Percentiles rank a stretch among this genome's conserved stretches.
Conservation (phyloP, 2,888 invertebrate species). For the Prenolepis imparis region DNA sequence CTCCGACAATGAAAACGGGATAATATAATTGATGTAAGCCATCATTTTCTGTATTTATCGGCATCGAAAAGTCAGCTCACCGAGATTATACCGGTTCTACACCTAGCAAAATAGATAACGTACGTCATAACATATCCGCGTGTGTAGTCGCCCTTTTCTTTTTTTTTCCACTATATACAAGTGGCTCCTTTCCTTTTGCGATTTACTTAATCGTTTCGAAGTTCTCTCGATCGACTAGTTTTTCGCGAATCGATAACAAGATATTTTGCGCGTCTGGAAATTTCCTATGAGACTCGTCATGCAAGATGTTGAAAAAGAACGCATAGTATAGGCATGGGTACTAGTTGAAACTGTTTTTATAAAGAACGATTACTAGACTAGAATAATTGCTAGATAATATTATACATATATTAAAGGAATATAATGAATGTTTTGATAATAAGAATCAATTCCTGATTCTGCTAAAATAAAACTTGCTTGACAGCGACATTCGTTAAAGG, state of each 20-base stretch:
- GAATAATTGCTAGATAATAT: too few species aligned
- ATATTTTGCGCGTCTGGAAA: slow-evolving; percentile 74
- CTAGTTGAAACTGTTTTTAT: slow-evolving; percentile 15
- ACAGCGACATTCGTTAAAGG: neutral
- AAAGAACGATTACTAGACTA: neutral
- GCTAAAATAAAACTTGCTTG: neutral
- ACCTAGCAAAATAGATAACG: slow-evolving; percentile 31
- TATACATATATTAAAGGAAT: neutral
- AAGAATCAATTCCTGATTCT: neutral
- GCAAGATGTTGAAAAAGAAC: slow-evolving; percentile 20
- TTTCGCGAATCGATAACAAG: slow-evolving; percentile 67
- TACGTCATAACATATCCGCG: slow-evolving; percentile 34
- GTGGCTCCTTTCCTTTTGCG: slow-evolving; percentile 72
- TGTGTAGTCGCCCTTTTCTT: slow-evolving; percentile 56
- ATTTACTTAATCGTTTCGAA: slow-evolving; percentile 72
- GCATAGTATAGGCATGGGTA: neutral
- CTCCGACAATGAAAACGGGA: slow-evolving; percentile 7
- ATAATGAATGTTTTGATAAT: neutral
- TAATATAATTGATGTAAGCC: slow-evolving; percentile 29
- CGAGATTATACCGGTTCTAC: slow-evolving; percentile 46
- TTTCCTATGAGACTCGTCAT: slow-evolving; percentile 73
- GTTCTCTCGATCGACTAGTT: slow-evolving; percentile 79
- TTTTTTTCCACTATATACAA: slow-evolving; percentile 54
- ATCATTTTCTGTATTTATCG: slow-evolving; percentile 27
- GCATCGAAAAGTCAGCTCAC: slow-evolving; percentile 31